Base-by-base conservation (phyloP, 2,888 invertebrate genomes). In the Hirtodrosophila duncani region DNA sequence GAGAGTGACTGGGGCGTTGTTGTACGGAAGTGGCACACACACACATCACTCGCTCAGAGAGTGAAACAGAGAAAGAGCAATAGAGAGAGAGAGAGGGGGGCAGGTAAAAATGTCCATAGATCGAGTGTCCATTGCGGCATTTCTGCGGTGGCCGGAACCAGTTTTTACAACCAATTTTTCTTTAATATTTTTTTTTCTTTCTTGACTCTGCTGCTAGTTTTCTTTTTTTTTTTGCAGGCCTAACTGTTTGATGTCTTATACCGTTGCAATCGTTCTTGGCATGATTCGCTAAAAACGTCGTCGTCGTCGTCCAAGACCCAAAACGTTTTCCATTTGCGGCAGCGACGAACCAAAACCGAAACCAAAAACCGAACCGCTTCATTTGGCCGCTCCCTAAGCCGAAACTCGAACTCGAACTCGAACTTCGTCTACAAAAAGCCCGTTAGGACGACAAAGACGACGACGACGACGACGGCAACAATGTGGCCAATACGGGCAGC, bases 131-230 rank as follows among this genome's bases (percentile, higher is more conserved):
- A 39, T 57, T 63, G 66, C 51, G 66, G 77, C 64, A 77, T 79
- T 67, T 77, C 69, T 67, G 65, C 57, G 46, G 60, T 55, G 51
- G 67, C 77, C 77, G 74, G 74, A 74, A 74, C 79, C 74, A 79
- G 74, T 74, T 74, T 75, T 51, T 63, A 65, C 52, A 49, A 68
- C 64, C 63, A 63, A 70, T 63, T 59, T 70, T 59, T 46, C 61
- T 41, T 48, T 50, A 26, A 29, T 39, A 52, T 45, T 49, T 29
- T 37, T 23, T 46, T 45, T 50, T 51, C 42, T 50, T 37, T 48
- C 45, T 41, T 48, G 50, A 34, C 38, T 62, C 62, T 43, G 38
- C 27, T 45, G 62, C 53, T 44, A 38, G 56, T 53, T 38, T 36
- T 50, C 41, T 53, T 51, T 42, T 39, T 50, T 72, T 53, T 74